Evolutionary conservation across 2,113 vertebrate species (phyloP).

Genomic region (Bucco capensis): DNA sequence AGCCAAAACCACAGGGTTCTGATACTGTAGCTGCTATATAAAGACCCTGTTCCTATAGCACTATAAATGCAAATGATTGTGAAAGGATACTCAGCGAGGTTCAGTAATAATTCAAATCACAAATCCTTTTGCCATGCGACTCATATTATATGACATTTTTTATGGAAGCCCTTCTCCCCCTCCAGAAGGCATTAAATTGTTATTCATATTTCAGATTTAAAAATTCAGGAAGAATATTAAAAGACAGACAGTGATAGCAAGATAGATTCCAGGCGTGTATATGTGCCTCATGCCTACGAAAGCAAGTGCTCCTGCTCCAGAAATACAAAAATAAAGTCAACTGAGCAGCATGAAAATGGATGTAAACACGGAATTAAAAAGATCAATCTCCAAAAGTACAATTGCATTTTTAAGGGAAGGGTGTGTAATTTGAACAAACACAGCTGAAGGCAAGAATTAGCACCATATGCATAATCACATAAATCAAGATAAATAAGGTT

Average conservation of each 20-base stretch:
- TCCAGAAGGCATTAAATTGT: constrained; percentile 65
- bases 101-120: constrained; percentile 70
- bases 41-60: constrained; percentile 43
- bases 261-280: constrained; percentile 20
- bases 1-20: constrained; percentile 4
- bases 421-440: constrained; percentile 43
- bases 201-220: constrained; percentile 69
- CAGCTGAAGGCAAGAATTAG: constrained; percentile 45
- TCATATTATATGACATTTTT: constrained; percentile 47
- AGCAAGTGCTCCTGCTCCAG: constrained; percentile 13
- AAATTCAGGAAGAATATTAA: constrained; percentile 58
- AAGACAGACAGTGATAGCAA: constrained; percentile 45
- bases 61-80: constrained; percentile 51
- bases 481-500: constrained; percentile 42
- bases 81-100: constrained; percentile 38
- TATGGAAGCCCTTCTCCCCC: constrained; percentile 37
- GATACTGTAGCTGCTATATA: not conserved
- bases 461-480: constrained; percentile 32
- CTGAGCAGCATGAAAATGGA: constrained; percentile 41
- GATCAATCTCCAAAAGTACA: constrained; percentile 26
- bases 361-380: constrained; percentile 49
- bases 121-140: constrained; percentile 68
- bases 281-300: not conserved
- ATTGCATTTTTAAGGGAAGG: constrained; percentile 34
- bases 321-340: constrained; percentile 26